Evolutionary conservation across 2,113 vertebrate species (phyloP), one percentile per base, ranked within the genome.

Genomic region (Stercorarius parasiticus): DNA sequence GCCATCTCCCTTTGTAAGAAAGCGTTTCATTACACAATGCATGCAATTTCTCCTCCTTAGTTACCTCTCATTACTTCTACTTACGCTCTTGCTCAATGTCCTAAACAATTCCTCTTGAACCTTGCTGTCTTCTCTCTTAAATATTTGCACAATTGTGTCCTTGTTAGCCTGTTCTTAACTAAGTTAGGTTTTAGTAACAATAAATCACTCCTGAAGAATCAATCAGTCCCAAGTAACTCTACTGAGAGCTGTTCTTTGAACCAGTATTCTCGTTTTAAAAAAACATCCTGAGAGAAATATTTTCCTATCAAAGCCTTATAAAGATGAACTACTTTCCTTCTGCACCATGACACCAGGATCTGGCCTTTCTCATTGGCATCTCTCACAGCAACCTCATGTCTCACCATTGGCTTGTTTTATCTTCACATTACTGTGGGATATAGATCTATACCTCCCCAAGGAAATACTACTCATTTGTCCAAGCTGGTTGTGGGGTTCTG

Each of bases 161-260:
- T 83, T 88, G 79, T 81, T 88, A 90, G 85, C 30, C 43, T 72
- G 16, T 27, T 85, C 88, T 93, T 92, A 92, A 93, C 50, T n/a
- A 88, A 88, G 61, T 56, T 77, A 77, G 47, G 23, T 93, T 94
- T 94, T 67, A 79, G 43, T 64, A 69, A 89, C 69, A 76, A 79
- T 76, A 95, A 90, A 91, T 97, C 73, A 89, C 43, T 82, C 25
- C 61, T 53, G 34, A 56, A 79, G 30, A 91, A 91, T 91, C 83
- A 97, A 84, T 93, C 87, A 29, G 20, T 92, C 42, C 49, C 27
- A 61, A 81, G 86, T 29, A 95, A 36, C 30, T 61, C 88, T n/a
- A 38, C 52, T 30, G 83, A 95, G 91, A 84, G 34, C 30, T 82
- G 55, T 58, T 78, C 84, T 97, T 93, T 95, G 90, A 96, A 92